Percentiles rank a stretch among this genome's conserved stretches.
These are phyloP conservation scores for Vanessa cardui DNA, from an alignment of 2,888 invertebrate genomes.

Conservation along the genomic window DNA sequence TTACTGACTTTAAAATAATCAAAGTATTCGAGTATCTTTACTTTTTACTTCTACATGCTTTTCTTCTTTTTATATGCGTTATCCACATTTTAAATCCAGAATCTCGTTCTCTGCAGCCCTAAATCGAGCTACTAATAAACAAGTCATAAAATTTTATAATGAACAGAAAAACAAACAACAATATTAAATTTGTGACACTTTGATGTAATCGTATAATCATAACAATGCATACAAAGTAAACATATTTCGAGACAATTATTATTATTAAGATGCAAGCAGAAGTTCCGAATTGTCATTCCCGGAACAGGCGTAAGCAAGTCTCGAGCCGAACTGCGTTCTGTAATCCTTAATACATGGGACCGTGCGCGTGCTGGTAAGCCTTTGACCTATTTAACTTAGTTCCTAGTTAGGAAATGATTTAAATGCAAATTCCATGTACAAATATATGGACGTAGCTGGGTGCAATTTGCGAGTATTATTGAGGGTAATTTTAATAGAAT, in stretches of 20 bases:
- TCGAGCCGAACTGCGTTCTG: conserved; percentile 5
- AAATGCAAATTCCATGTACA: conserved; percentile 29
- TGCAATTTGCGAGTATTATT: too few species aligned
- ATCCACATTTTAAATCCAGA: too few species aligned
- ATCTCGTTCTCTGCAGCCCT: too few species aligned
- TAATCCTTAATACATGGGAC: conserved; percentile 25
- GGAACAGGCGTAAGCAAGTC: conserved; percentile 11
- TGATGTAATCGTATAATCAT: not conserved
- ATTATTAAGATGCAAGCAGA: not conserved
- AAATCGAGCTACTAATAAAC: too few species aligned
- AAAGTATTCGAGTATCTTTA: too few species aligned
- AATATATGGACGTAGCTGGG: too few species aligned
- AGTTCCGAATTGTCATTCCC: conserved; percentile 9
- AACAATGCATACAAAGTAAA: not conserved
- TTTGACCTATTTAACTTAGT: conserved; percentile 27
- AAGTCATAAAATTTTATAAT: too few species aligned
- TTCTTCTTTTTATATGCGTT: too few species aligned
- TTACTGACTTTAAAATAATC: too few species aligned
- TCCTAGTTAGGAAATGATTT: conserved; percentile 12
- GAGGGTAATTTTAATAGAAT: too few species aligned
- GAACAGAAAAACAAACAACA: not conserved
- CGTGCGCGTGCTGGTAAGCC: conserved; percentile 14
- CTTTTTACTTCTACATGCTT: too few species aligned
- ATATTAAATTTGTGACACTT: not conserved
- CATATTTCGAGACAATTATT: not conserved